Base-by-base conservation (phyloP, 2,797 vertebrate species). In the Aphelocoma californica region DNA sequence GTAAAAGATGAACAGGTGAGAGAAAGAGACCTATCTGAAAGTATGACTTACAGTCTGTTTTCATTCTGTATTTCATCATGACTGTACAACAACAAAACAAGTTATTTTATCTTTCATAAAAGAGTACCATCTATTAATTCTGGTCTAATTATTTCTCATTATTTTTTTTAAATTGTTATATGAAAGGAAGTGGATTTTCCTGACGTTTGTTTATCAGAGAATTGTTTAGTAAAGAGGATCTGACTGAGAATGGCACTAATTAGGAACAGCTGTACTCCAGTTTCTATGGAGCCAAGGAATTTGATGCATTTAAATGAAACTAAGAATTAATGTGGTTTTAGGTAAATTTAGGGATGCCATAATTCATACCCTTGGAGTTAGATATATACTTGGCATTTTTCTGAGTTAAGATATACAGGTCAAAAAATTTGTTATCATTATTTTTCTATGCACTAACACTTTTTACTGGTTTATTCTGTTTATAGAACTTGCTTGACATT, bases 391-490 rank as follows among this genome's bases (percentile, higher is more conserved):
- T 10, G 12, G 1, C 24, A 7, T 34, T 74, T 79, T 71, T 20
- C 32, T 29, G 19, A 60, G 11, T 45, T 36, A 42, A 57, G 47
- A 69, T 0, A 2, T 25, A 23, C 13, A 29, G 9, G n/a, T 32
- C 4, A 38, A 44, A 82, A 77, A 47, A 44, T 5, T 25, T 54
- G 4, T 84, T 34, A 51, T 31, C 16, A 38, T 34, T 62, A 81
- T 32, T 91, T 89, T 70, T 74, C 61, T 74, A 50, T 71, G 4
- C 20, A 56, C 12, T 82, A 69, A 88, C 31, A 51, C 8, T 69
- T 66, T 81, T 85, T 78, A 48, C 58, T 57, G 50, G 17, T 92
- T 93, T 86, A 67, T 94, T 86, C 71, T 67, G 54, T 88, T 86
- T 61, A 58, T 51, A 29, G 42, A 78, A 4, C 32, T 61, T 91